Base-by-base conservation (phyloP, 2,888 invertebrate species). In the Parelbella ahira region DNA sequence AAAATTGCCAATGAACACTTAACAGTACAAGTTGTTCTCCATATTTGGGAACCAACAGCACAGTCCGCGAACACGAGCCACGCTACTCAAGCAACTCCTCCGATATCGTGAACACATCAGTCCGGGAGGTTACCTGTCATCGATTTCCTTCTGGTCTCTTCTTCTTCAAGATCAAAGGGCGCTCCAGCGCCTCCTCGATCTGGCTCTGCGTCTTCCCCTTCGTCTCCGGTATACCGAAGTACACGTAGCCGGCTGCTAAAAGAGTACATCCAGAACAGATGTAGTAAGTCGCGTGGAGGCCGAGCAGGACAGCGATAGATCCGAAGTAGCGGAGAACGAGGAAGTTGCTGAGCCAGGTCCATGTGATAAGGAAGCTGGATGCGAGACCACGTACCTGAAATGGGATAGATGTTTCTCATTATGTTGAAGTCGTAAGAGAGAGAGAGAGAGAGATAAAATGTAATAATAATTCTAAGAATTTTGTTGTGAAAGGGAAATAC, bases 311-410 rank as follows among this genome's bases (percentile, higher is more conserved):
- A 4, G 82, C 81, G 1, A 82, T 55, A 6, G 69, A 60, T 3
- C 81, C 80, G 56, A 76, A 87, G 63, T 87, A 87, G 3, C 87
- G 77, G 1, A 87, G 78, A 1, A 83, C 54, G 6, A 87, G 59
- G 53, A 87, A 87, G 49, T 67, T 83, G 56, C 75, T 81, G 0
- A 84, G 63, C 87, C 87, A 87, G 68, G 75, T 83, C 81, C 83
- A 87, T 13, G 83, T 77, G 53, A 86, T 78, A 7, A 87, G 66
- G 10, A 87, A 60, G 30, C 87, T 82, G 15, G 87, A 86, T 0
- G 86, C 86, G 2, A 87, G 63, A 36, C 82, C 75, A 32, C 87
- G 70, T 1, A 83, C 79, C 87, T 87, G 20, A 48, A 15, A 21
- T 5, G 5, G 28, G n/a, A 32, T 11, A 18, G n/a, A n/a, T n/a